Conservation (phyloP, 2,113 vertebrate genomes). For the Castor canadensis region DNA sequence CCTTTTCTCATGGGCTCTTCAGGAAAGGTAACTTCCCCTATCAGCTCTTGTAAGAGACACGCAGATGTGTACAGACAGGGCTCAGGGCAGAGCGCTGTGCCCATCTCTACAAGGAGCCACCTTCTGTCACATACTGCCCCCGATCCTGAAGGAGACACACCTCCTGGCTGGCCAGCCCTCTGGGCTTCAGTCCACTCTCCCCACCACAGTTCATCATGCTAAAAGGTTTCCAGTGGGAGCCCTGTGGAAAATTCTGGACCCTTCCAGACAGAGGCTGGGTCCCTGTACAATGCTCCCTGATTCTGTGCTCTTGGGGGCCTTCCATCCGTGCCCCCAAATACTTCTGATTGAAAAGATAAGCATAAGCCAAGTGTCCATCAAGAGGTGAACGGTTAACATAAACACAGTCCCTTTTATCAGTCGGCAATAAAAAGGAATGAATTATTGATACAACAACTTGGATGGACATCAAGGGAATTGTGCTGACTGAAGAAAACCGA, state of each 20-base stretch:
- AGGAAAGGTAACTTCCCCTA: background rate
- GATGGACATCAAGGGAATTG: slow-evolving; percentile 9
- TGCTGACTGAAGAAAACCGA: background rate
- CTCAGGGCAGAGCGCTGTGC: no score
- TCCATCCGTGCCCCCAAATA: background rate
- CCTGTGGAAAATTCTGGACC: background rate
- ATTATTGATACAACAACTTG: background rate
- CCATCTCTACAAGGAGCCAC: background rate
- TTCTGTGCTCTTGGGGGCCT: background rate
- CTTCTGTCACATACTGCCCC: background rate
- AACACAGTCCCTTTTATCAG: background rate
- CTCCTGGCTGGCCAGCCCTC: background rate
- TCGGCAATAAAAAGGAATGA: background rate
- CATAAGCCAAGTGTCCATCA: background rate
- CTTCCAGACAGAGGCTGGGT: background rate
- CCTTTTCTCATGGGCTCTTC: background rate
- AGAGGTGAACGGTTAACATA: background rate
- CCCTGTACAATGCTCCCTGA: background rate
- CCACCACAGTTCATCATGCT: background rate
- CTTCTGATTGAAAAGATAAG: background rate
- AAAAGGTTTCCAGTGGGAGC: no score
- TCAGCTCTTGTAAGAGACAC: background rate
- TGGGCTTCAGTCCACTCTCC: background rate
- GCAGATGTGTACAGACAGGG: background rate
- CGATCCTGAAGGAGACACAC: background rate